Conservation (phyloP, 2,888 invertebrate genomes). For the Selenia dentaria region DNA sequence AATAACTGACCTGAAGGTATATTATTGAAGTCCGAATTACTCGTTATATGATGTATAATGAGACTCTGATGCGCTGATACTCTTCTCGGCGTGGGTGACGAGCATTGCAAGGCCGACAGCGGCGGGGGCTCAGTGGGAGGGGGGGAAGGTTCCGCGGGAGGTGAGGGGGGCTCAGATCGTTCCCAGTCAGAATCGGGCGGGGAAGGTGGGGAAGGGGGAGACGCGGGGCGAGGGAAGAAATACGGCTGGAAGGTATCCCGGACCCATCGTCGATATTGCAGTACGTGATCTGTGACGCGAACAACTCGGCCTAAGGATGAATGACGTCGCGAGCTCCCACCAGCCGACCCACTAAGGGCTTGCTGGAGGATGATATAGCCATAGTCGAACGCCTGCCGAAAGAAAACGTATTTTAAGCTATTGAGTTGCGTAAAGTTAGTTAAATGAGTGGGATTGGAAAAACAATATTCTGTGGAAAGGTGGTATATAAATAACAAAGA, state of each 20-base stretch:
- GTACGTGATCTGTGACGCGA: slow-evolving; percentile 96
- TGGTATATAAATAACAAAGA: too few relatives aligned
- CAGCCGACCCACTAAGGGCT: slow-evolving; percentile 59
- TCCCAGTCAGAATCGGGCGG: slow-evolving; percentile 11
- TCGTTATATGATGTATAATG: slow-evolving; percentile 80
- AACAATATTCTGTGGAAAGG: too few relatives aligned
- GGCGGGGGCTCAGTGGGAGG: slow-evolving; percentile 53
- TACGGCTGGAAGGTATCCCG: slow-evolving; percentile 72
- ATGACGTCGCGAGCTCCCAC: slow-evolving; percentile 73
- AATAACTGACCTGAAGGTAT: slow-evolving; percentile 65
- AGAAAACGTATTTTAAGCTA: too few relatives aligned
- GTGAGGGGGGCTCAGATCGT: neutral
- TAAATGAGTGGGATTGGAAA: too few relatives aligned
- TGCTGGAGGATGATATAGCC: slow-evolving; percentile 94
- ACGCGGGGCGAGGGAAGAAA: slow-evolving; percentile 65
- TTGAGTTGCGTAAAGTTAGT: too few relatives aligned
- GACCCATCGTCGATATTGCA: slow-evolving; percentile 84
- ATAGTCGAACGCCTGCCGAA: slow-evolving; percentile 95
- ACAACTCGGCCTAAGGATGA: slow-evolving; percentile 95
- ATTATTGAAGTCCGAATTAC: slow-evolving; percentile 79
- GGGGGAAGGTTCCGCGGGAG: slow-evolving; percentile 14
- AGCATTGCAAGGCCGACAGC: slow-evolving; percentile 78
- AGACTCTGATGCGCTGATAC: slow-evolving; percentile 78
- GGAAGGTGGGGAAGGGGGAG: slow-evolving; percentile 18
- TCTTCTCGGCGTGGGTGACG: slow-evolving; percentile 76